Conservation (phyloP, 2,888 invertebrate species). For the Tiliacea aurago region DNA sequence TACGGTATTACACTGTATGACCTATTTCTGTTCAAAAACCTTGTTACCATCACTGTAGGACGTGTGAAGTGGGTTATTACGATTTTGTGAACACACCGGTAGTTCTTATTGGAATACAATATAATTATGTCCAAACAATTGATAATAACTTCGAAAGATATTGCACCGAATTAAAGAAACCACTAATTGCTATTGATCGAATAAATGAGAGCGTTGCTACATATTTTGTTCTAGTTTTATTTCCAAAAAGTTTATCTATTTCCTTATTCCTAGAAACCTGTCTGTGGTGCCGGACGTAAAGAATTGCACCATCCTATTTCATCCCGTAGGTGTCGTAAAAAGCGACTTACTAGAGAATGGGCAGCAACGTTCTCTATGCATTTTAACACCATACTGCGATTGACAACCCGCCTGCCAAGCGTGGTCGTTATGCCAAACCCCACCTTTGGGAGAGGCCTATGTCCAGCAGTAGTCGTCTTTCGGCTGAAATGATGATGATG, state of each 20-base stretch:
- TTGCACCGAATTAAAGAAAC: conserved; percentile 46
- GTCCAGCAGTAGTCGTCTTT: no score
- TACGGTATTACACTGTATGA: background rate
- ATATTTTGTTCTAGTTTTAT: conserved; percentile 32
- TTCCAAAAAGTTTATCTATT: conserved; percentile 1
- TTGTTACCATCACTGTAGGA: background rate
- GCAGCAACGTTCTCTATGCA: no score
- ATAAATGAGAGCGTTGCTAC: conserved; percentile 58
- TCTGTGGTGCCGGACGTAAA: no score
- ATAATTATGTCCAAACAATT: conserved; percentile 29
- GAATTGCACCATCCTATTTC: no score
- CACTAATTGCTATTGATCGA: conserved; percentile 47
- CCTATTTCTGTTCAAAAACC: conserved; percentile 9
- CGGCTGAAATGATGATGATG: no score
- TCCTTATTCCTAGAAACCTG: background rate
- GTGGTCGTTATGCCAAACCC: no score
- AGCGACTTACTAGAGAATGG: no score
- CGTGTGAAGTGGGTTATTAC: conserved; percentile 56
- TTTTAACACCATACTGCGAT: no score
- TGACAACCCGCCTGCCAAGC: no score
- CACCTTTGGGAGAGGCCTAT: no score
- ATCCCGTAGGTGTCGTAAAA: no score
- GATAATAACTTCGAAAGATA: conserved; percentile 20
- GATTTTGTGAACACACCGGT: conserved; percentile 42
- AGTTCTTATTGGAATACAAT: conserved; percentile 37